These are phyloP conservation scores for Nothoprocta pentlandii DNA, from an alignment of 2,113 vertebrate genomes.

Conservation along the genomic window DNA sequence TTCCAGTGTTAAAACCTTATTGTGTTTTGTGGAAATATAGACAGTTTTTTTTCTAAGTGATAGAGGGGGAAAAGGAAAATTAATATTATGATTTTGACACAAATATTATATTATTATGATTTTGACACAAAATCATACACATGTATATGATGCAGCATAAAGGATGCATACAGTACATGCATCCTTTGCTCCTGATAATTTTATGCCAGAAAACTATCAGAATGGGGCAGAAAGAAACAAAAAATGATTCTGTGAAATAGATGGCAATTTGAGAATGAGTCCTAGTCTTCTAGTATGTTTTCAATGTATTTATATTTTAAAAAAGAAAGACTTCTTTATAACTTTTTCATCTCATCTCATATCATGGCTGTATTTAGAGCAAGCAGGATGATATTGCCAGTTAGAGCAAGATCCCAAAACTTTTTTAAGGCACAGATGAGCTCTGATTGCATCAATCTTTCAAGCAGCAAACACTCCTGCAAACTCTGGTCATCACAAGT, in stretches of 20 bases:
- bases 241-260: neutral
- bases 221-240: neutral
- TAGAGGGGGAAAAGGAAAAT: neutral
- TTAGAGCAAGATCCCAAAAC: neutral
- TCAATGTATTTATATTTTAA: neutral
- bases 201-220: conserved; percentile 7
- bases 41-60: neutral
- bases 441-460: neutral
- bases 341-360: neutral
- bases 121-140: neutral
- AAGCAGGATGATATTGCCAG: neutral
- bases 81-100: neutral
- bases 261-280: neutral
- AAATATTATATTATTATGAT: neutral
- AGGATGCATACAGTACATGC: neutral
- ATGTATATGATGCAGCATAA: no score
- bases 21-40: neutral
- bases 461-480: neutral
- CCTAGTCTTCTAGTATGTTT: neutral
- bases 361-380: neutral
- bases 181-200: neutral
- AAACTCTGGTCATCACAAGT: neutral
- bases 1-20: neutral
- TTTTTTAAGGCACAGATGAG: neutral
- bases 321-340: neutral